Conservation (phyloP, 2,113 vertebrate species). For the Corvus cornix region DNA sequence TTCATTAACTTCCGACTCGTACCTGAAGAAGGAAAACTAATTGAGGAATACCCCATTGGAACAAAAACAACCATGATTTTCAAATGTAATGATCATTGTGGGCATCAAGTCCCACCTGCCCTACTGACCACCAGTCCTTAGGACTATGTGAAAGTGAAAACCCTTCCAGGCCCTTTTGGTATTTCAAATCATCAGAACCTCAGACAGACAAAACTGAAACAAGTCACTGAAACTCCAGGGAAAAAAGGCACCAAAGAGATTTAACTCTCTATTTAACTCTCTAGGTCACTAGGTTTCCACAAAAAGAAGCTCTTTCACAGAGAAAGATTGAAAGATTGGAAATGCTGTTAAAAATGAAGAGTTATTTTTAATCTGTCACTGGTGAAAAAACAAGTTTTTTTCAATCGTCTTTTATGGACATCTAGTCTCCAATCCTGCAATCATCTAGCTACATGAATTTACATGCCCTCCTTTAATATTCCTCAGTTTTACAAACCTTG, state of each 20-base stretch:
- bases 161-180: neutral
- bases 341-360: neutral
- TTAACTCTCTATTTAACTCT: neutral
- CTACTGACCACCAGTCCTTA: neutral
- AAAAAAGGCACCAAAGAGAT: neutral
- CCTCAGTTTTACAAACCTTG: neutral
- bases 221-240: neutral
- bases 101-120: neutral
- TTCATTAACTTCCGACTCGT: neutral
- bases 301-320: neutral
- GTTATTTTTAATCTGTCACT: neutral
- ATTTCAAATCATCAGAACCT: neutral
- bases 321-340: neutral
- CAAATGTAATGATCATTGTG: neutral
- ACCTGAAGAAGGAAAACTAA: neutral
- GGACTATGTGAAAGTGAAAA: neutral
- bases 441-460: neutral
- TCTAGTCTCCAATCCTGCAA: slow-evolving; percentile 4
- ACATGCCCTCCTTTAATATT: slow-evolving; percentile 16
- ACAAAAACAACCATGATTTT: neutral
- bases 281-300: neutral
- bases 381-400: neutral
- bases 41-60: neutral
- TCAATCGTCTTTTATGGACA: neutral
- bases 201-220: neutral